Evolutionary conservation across 2,888 invertebrate genomes (phyloP), one percentile per base, ranked within the genome.

Genomic region (Heliconius erato): DNA sequence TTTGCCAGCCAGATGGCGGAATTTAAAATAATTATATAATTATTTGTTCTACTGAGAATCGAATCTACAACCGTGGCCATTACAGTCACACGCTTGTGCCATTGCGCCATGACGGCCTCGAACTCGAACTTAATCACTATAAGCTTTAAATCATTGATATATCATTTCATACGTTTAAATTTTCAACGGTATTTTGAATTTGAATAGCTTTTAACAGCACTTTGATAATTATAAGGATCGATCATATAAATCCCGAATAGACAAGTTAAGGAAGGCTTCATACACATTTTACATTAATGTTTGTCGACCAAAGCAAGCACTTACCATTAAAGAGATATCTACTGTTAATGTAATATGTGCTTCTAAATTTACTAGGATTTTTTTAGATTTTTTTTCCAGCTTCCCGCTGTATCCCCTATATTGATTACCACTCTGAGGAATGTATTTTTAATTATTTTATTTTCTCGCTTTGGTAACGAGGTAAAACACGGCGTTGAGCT

Each of bases 311-410:
- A 72, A 72, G 59, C 71, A 72, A 44, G 71, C 71, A 72, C 71
- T 72, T 72, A 72, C 71, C 71, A 72, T 72, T 72, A 72, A 71
- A 14, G 16, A 72, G 71, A 72, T 72, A n/a, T n/a, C n/a, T n/a
- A 72, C 11, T n/a, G 23, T 11, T 23, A 35, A 32, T n/a, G n/a
- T 26, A n/a, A 40, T 71, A 72, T 72, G 71, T 44, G 26, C 35
- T 16, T 71, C n/a, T 44, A 71, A 26, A 71, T 71, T 71, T 71
- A 71, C 71, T 26, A n/a, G 44, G 44, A 69, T n/a, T 40, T 40
- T n/a, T 40, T 40, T 40, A 40, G 11, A 11, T 40, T 16, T 49
- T 49, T 49, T 16, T 49, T 16, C 4, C 5, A 49, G 12, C 14
- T 49, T 40, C 40, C 11, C 40, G 40, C 40, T 40, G 40, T 40